Base-by-base conservation (phyloP, 1,140 invertebrate species). In the Pseudomyrmex pallidus region DNA sequence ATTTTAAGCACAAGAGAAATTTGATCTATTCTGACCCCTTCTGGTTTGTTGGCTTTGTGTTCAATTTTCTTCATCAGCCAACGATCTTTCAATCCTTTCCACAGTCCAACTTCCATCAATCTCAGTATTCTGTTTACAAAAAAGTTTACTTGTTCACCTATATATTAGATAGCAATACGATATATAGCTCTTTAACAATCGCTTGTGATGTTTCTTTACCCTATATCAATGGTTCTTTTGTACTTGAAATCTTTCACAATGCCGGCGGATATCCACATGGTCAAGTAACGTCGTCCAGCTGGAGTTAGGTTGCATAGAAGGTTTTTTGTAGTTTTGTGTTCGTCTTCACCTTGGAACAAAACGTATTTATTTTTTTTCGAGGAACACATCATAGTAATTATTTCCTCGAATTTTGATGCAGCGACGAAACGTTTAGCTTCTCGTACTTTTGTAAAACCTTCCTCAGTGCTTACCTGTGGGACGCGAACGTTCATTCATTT, bases 91-190 rank as follows among this genome's bases (percentile, higher is more conserved):
- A 89, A 44, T 1, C 0, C 22, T 13, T 86, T 22, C 12, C 87
- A 63, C 8, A 91, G 7, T 52, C 90, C 90, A 20, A 74, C n/a
- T 87, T 90, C 90, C 9, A 56, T 44, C 15, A 91, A 62, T 74
- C 78, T 90, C 7, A 90, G 22, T 54, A 91, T 85, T 52, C 90
- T 89, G 4, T 66, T 17, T 1, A 52, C 20, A 20, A 52, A 35
- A 52, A 35, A 35, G 5, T 59, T 54, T 20, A 76, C 9, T 9
- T 10, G 1, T 66, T 66, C 1, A 35, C 10, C 4, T 54, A 66
- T 1, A 52, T 2, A 8, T 52, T 12, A 61, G 5, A 74, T 4
- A 44, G 44, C 44, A 13, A 5, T 1, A 2, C 2, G 15, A 12
- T 25, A 10, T 61, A 15, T 20, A 35, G 35, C 10, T 12, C 10